Evolutionary conservation across 1,140 invertebrate genomes (phyloP), one percentile per base, ranked within the genome.

Genomic region (Andricus grossulariae): DNA sequence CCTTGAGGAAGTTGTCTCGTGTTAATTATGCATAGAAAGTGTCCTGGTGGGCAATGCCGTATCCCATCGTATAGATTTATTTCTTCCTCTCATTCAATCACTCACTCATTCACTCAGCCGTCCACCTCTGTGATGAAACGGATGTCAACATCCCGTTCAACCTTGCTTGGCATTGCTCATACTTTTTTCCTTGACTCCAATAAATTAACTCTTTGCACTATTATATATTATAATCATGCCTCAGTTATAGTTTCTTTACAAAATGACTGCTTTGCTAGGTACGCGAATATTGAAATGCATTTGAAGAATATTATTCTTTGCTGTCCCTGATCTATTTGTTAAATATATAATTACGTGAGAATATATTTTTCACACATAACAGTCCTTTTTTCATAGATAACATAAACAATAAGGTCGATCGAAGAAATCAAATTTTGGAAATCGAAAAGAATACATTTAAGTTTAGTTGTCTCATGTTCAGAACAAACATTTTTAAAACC

Each of bases 131-230:
- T 66, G 15, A 66, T 16, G 60, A 66, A 66, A 66, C 15, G 25
- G 13, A 39, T 66, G 60, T 66, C 60, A 66, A 39, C 60, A 60
- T 60, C 13, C 25, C 13, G 16, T 32, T 66, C 21, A 13, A 66
- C 60, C 60, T 66, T 66, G 25, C 32, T 39, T 5, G 16, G 8
- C 25, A 39, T 66, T 39, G 60, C 15, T 66, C 60, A 66, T 16
- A 39, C 60, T 39, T 66, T 66, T 66, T 66, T 7, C 60, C 60
- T 66, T 66, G 32, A 66, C 60, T 39, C 15, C 39, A 39, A 66
- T 66, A 16, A 66, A 66, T 66, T 16, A 45, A 66, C 60, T n/a
- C 15, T 7, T 7, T 66, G 16, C 25, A 39, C 60, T 60, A 32
- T 15, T 39, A 13, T 5, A 39, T 15, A 66, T 66, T 32, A 32